Evolutionary conservation across 2,797 vertebrate species (phyloP), one percentile per base, ranked within the genome.

Genomic region (Eupleurogrammus muticus): DNA sequence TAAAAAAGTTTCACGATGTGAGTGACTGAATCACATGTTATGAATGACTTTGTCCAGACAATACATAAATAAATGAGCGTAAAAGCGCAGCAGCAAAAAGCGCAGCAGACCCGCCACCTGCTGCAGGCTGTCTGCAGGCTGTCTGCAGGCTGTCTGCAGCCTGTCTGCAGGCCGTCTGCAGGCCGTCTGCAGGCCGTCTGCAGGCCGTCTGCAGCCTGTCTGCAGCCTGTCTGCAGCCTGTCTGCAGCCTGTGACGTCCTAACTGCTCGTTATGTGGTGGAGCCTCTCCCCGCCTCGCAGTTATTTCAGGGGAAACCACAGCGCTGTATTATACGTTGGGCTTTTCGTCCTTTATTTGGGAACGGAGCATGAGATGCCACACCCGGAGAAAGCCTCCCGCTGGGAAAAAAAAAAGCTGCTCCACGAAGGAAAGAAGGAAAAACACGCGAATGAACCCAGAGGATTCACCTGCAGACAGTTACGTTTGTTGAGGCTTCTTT

Each of bases 281-380:
- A 76, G 91, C 92, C 83, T 84, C 88, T 88, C 89, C 90, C 85
- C 44, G 13, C 53, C 46, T 66, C 66, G 70, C 57, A 87, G 89
- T 93, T 94, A 95, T 95, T 95, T 94, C 82, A 87, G 87, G 82
- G 81, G 57, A 90, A 94, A 91, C 94, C 93, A 76, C 94, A 86
- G 74, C 13, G n/a, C 85, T 92, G 59, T 66, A 91, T 91, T 90
- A 90, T 90, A 90, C 5, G 81, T 86, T 89, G 40, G 66, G 63
- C 52, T 89, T 21, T 74, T 57, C n/a, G n/a, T 63, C 17, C 77
- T 88, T 80, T 80, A 78, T 88, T 85, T 79, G 70, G 81, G 69
- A 79, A n/a, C n/a, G n/a, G 73, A 24, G 65, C 67, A 8, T 21
- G 70, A n/a, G 63, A 71, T 57, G 85, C 90, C 91, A 88, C 91